Evolutionary conservation across 2,888 invertebrate species (phyloP), one percentile per base, ranked within the genome.

Genomic region (Orthosia gracilis): DNA sequence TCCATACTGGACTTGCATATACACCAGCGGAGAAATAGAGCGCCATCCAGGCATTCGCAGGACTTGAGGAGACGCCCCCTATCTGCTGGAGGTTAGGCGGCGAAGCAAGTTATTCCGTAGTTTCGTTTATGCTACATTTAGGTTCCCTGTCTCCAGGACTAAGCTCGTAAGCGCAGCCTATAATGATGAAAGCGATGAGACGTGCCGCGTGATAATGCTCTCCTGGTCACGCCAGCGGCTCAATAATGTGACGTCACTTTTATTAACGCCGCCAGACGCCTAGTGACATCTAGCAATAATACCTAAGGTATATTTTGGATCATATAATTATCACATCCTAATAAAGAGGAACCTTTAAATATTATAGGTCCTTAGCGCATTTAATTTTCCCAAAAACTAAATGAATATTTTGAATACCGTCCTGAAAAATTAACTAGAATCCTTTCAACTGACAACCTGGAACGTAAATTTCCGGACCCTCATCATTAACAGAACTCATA

Each of bases 141-240:
- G 18, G 7, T 2, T 52, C 15, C n/a, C 49, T 57, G 18, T 18
- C 84, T 83, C 21, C 61, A 45, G 45, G 61, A 68, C 86, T 79
- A 86, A 18, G 49, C 65, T 66, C 45, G 55, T 78, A 82, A 81
- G 65, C 61, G 52, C 68, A 76, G 50, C 57, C 55, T 71, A 63
- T 79, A 83, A 83, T 87, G 76, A 87, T 64, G 74, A 74, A 70
- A 69, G 55, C 54, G 55, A 76, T 69, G 68, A 82, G 70, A 74
- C 66, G 62, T 68, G 75, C 65, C 18, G 71, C 50, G 71, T 61
- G 72, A 73, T 84, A 74, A 85, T 85, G 80, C 21, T 70, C 80
- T 68, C 80, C 67, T 83, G 70, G 75, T 81, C 17, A 55, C 75
- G 81, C 81, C 83, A 26, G 66, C 17, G 49, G 21, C 47, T 68